Conservation (phyloP, 2,113 vertebrate genomes). For the Ophiodon elongatus region DNA sequence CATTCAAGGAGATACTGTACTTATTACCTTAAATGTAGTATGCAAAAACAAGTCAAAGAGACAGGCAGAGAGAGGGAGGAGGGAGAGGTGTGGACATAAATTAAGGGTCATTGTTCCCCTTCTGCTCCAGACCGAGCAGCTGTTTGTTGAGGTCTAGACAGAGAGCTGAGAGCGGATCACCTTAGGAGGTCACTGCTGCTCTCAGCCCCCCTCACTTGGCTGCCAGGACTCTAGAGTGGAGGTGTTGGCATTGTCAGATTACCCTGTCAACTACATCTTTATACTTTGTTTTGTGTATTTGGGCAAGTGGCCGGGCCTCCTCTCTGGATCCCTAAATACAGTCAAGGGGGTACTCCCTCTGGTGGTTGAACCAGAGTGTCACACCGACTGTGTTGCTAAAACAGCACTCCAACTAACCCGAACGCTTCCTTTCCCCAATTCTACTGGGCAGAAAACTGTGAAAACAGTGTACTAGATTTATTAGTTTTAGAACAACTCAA, state of each 20-base stretch:
- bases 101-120: conserved; percentile 74
- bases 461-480: conserved; percentile 3
- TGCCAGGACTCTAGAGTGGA: conserved; percentile 57
- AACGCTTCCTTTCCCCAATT: background rate
- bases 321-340: conserved; percentile 22
- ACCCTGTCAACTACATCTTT: conserved; percentile 64
- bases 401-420: conserved; percentile 20
- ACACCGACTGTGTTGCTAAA: conserved; percentile 37
- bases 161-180: conserved; percentile 69
- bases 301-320: conserved; percentile 32
- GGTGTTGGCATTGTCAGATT: conserved; percentile 61
- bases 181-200: conserved; percentile 71
- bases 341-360: conserved; percentile 74
- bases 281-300: conserved; percentile 60
- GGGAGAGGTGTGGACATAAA: conserved; percentile 64
- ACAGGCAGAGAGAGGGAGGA: conserved; percentile 47
- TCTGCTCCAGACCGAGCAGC: conserved; percentile 63
- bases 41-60: conserved; percentile 78
- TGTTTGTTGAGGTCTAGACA: conserved; percentile 76
- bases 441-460: background rate
- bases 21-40: conserved; percentile 83
- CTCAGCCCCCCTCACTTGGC: conserved; percentile 43
- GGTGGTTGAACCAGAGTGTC: conserved; percentile 59
- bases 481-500: conserved; percentile 19
- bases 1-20: conserved; percentile 83